Percentiles rank a stretch among this genome's conserved stretches.
Conservation (phyloP, 2,113 vertebrate species). For the Cyanistes caeruleus region DNA sequence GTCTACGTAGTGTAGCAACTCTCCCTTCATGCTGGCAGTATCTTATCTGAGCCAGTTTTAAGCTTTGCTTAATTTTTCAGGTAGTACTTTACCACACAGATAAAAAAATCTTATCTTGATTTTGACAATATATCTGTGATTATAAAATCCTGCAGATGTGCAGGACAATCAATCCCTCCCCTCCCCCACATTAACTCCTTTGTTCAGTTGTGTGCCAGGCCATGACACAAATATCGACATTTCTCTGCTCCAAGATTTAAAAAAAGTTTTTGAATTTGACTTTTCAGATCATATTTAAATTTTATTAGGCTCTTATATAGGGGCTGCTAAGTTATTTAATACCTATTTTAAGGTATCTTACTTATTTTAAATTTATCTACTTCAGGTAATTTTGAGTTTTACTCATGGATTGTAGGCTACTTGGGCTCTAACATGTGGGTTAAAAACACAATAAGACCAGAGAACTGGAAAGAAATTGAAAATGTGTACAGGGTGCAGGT, state of each 20-base stretch:
- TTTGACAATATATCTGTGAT: neutral
- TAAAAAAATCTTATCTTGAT: neutral
- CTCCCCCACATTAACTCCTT: neutral
- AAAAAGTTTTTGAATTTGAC: neutral
- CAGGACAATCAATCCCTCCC: neutral
- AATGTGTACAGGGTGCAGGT: fast-evolving
- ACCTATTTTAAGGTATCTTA: neutral
- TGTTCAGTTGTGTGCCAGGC: neutral
- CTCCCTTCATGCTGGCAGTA: neutral
- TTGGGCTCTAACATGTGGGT: neutral
- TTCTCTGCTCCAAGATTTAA: neutral
- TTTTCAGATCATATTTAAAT: neutral
- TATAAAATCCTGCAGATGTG: neutral
- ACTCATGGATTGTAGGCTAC: neutral
- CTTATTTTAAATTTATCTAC: neutral
- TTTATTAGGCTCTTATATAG: neutral
- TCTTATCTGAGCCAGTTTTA: neutral
- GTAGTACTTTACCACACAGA: neutral
- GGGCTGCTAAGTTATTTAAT: neutral
- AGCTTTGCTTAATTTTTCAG: neutral
- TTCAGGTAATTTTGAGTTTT: neutral
- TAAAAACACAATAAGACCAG: neutral
- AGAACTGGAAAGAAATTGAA: neutral
- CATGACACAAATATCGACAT: neutral
- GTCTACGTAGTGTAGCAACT: neutral